Evolutionary conservation across 1,140 invertebrate genomes (phyloP), one percentile per base, ranked within the genome.

Genomic region (Galendromus occidentalis): DNA sequence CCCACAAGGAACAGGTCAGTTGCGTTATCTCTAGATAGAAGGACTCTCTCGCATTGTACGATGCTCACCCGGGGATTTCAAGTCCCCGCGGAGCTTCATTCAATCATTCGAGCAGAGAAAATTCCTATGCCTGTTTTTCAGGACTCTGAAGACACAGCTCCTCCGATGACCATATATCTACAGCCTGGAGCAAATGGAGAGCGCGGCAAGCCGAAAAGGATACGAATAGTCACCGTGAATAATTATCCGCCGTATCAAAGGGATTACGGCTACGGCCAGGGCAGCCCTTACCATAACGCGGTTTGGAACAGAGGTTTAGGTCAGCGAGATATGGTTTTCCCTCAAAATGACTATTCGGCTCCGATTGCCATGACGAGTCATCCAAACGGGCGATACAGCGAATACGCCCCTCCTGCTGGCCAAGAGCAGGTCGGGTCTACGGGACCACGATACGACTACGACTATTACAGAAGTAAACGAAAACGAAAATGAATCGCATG

Each of bases 91-190:
- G 14, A 59, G 22, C 9, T 59, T 59, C 1, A 0, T 59, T n/a
- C 28, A 14, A 47, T 22, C 4, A 22, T 47, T 28, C 28, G 25
- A 9, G n/a, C n/a, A n/a, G n/a, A n/a, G n/a, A n/a, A n/a, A n/a
- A n/a, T n/a, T n/a, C n/a, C n/a, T n/a, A n/a, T n/a, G n/a, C n/a
- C n/a, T n/a, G n/a, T n/a, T 59, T 59, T 33, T 25, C 22, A 59
- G 51, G 51, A 59, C 51, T 25, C 25, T 22, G 51, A 59, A 6
- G 51, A 59, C 51, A 18, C 14, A 5, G 12, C 25, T 59, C 51
- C 51, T 14, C 51, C 51, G 14, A 59, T 59, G 51, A 59, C 51
- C 14, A 59, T 59, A 5, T 59, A 59, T 59, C 51, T 59, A 25
- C 51, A 59, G 20, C 14, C 51, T 17, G 51, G 51, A 17, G 51